phyloP scores from a whole-genome alignment of 2,797 vertebrate species.

The Mionectes olivaceus region DNA sequence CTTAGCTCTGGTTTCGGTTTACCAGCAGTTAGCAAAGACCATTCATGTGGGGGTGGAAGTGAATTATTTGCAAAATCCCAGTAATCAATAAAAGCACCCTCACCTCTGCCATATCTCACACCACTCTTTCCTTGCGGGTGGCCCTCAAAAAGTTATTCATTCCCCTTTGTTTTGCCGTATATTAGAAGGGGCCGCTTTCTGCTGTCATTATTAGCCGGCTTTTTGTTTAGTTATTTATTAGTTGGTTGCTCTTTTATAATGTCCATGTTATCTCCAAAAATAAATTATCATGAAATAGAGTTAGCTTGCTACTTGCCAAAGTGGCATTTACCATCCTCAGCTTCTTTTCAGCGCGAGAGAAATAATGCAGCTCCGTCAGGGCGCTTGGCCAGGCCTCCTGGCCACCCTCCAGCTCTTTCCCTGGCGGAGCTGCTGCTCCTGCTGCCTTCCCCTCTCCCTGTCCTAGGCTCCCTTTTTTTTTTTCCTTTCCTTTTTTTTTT shows the following conservation, averaged over 20 bases:
- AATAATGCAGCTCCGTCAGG: conserved; percentile 74
- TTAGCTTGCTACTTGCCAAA: conserved; percentile 75
- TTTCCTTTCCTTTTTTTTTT: neutral
- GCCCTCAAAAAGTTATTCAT: conserved; percentile 46
- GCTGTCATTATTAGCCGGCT: conserved; percentile 41
- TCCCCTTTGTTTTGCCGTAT: conserved; percentile 39
- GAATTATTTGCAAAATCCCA: neutral
- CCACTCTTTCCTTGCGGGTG: accelerated
- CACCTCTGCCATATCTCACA: neutral
- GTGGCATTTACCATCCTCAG: conserved; percentile 78
- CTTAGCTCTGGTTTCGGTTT: conserved; percentile 8
- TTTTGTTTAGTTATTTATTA: conserved; percentile 73
- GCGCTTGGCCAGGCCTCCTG: conserved; percentile 78
- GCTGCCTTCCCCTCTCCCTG: conserved; percentile 32
- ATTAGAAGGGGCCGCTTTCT: conserved; percentile 48
- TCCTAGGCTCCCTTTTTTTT: neutral
- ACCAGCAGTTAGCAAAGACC: conserved; percentile 12
- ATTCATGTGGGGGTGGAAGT: neutral
- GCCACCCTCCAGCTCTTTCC: conserved; percentile 66
- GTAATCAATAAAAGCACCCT: neutral
- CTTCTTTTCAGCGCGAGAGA: conserved; percentile 76
- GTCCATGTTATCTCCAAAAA: conserved; percentile 72
- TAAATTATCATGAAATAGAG: conserved; percentile 78
- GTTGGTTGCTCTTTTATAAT: conserved; percentile 71
- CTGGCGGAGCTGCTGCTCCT: neutral